A percentile compares a stretch with the other conserved stretches of the same genome.
Conservation (phyloP, 2,797 vertebrate species). For the Aythya fuligula region DNA sequence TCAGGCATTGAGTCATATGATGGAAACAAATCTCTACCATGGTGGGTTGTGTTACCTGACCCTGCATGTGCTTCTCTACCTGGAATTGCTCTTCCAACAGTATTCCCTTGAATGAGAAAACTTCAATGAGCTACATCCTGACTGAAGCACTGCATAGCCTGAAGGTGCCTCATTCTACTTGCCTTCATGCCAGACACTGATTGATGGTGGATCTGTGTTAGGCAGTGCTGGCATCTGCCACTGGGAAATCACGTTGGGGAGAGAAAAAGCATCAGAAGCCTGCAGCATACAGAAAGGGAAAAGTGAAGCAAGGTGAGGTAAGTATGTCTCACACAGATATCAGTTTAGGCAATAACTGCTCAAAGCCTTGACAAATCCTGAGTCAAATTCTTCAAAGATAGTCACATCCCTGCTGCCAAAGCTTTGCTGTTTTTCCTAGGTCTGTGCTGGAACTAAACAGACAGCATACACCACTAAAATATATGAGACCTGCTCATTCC, state of each 20-base stretch:
- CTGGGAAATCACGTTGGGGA: neutral
- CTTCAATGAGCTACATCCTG: neutral
- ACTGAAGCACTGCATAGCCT: neutral
- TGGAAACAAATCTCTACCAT: neutral
- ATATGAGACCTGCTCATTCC: neutral
- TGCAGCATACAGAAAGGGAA: neutral
- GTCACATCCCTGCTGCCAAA: neutral
- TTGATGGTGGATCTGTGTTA: fast-evolving
- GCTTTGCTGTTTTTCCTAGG: neutral
- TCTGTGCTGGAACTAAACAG: neutral
- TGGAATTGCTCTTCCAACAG: neutral
- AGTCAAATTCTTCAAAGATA: neutral
- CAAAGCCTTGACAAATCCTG: neutral
- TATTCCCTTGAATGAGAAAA: neutral
- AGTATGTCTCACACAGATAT: neutral
- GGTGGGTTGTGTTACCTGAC: fast-evolving
- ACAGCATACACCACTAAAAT: fast-evolving
- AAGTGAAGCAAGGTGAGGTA: fast-evolving
- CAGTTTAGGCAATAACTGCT: neutral
- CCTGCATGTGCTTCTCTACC: neutral
- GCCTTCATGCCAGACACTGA: neutral
- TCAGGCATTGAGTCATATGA: neutral
- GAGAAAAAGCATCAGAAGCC: neutral
- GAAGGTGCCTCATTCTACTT: neutral
- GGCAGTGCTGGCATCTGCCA: neutral